Base-by-base conservation (phyloP, 2,797 vertebrate genomes). In the Rhadinocentrus ornatus region DNA sequence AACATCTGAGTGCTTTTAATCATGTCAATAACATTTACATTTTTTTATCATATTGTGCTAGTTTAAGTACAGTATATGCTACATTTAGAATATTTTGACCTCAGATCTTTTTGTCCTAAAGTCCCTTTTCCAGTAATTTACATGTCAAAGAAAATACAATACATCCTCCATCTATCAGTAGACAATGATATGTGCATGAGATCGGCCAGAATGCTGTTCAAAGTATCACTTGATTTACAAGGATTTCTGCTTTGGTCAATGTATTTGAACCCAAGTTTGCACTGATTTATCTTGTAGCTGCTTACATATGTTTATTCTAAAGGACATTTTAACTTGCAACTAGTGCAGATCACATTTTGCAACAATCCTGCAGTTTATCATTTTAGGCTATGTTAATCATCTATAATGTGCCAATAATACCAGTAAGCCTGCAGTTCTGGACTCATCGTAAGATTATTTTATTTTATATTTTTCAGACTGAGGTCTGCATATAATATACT, bases 141-240 rank as follows among this genome's bases (percentile, higher is more conserved):
- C 66, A 52, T 69, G 46, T 54, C 26, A 61, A 54, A 41, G 27
- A 62, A 61, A 69, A 31, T 27, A 37, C 26, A 69, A 6, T 11
- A 61, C 58, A 69, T 16, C 66, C 24, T 44, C 18, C 26, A 32
- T 18, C 26, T 34, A 69, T 34, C 32, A 60, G 34, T n/a, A 53
- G 48, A 54, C 53, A 34, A 59, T 22, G 20, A 8, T 31, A 54
- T 34, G n/a, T 31, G 20, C 27, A 62, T 32, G 59, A 32, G 13
- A 44, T 55, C 35, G n/a, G 26, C 41, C 52, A n/a, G 35, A 55
- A 15, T 12, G 12, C 31, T 32, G 39, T 6, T 18, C 16, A 41
- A 18, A 44, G 20, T 8, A 34, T 18, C 4, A 48, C 41, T 34
- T 18, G 13, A 32, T 67, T 57, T 18, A 44, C 44, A 32, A 34